Evolutionary conservation across 2,113 vertebrate species (phyloP).

Genomic region (Actenoides lindsayi): DNA sequence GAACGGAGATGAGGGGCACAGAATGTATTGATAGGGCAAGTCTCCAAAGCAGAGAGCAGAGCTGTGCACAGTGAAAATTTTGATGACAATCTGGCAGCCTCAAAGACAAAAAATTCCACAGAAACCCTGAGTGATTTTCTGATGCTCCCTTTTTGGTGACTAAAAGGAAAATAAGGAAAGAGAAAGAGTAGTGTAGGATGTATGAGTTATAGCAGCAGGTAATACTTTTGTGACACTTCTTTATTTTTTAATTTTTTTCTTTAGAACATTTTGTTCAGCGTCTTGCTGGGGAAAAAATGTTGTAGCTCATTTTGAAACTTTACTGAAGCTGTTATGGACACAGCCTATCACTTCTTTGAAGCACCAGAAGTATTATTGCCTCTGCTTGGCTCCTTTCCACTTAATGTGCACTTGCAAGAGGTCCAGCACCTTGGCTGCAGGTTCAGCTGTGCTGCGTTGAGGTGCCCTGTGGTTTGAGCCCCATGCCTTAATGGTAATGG

Average conservation of each 20-base stretch:
- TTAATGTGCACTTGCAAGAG: accelerated
- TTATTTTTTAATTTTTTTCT: neutral
- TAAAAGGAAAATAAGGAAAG: neutral
- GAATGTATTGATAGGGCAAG: neutral
- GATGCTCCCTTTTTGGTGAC: neutral
- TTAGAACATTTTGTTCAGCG: neutral
- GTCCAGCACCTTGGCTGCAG: neutral
- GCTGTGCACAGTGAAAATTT: neutral
- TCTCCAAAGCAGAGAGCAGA: neutral
- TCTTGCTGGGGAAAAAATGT: neutral
- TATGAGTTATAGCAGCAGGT: neutral
- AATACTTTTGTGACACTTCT: neutral
- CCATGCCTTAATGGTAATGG: accelerated
- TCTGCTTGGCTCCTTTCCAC: accelerated
- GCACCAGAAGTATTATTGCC: accelerated
- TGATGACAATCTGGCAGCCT: no score
- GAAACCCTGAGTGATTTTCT: neutral
- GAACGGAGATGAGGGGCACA: neutral
- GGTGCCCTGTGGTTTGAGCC: neutral
- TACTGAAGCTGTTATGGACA: neutral
- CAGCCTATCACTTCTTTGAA: neutral
- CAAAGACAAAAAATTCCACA: neutral
- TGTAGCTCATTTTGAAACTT: neutral
- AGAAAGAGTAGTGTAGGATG: neutral
- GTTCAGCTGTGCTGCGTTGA: neutral